phyloP scores from a whole-genome alignment of 2,888 invertebrate genomes.

The Lasioglossum leucozonium region DNA sequence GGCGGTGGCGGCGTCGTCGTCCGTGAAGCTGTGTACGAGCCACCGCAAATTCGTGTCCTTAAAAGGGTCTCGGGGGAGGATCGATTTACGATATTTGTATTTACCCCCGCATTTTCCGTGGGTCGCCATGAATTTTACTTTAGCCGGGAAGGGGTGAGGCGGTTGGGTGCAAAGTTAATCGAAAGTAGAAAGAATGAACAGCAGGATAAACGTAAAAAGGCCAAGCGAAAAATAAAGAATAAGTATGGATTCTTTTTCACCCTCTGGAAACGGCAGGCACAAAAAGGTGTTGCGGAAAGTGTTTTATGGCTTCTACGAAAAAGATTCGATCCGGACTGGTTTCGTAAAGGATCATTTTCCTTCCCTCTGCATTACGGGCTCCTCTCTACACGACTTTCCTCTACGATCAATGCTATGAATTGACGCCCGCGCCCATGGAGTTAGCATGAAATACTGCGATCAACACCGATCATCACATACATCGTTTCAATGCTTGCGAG shows the following conservation, averaged over 20 bases:
- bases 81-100: constrained; percentile 40
- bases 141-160: neutral
- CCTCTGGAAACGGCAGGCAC: constrained; percentile 19
- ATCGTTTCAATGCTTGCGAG: neutral
- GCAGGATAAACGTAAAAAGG: constrained; percentile 24
- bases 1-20: neutral
- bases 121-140: constrained; percentile 23
- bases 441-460: neutral
- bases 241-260: constrained; percentile 49
- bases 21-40: neutral
- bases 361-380: neutral
- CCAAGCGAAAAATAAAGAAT: constrained; percentile 31
- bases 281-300: constrained; percentile 32
- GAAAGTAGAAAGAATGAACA: constrained; percentile 41
- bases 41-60: constrained; percentile 17
- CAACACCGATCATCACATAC: neutral
- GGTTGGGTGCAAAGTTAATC: constrained; percentile 15
- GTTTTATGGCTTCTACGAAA: constrained; percentile 46
- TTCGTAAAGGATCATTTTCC: constrained; percentile 47
- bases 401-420: constrained; percentile 21
- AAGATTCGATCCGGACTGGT: constrained; percentile 51
- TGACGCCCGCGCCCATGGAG: neutral
- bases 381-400: constrained; percentile 24
- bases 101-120: constrained; percentile 16
- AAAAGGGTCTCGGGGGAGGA: constrained; percentile 18